Evolutionary conservation across 2,113 vertebrate genomes (phyloP), one percentile per base, ranked within the genome.

Genomic region (Oncorhynchus kisutch): DNA sequence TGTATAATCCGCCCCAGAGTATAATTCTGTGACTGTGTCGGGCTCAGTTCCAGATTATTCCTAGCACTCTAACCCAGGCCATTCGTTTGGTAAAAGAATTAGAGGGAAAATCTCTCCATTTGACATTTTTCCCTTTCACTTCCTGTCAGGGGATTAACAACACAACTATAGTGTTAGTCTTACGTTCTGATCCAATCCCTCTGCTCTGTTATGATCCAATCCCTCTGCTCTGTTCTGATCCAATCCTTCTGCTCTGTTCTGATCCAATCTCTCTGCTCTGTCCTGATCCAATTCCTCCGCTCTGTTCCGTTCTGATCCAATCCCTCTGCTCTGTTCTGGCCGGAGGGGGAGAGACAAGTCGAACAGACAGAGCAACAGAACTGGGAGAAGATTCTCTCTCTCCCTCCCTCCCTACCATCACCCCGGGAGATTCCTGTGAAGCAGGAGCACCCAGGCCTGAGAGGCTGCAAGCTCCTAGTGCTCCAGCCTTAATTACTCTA

Each of bases 11-110:
- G 59, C 51, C 4, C 57, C 22, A 0, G 78, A 86, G 88, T 81
- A 80, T 86, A 86, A 85, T 86, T 76, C 67, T 70, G 76, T 76
- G 77, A 77, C 82, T 85, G 75, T 82, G 81, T 88, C 77, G 48
- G 76, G 82, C 84, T 88, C 81, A 78, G 73, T 77, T 86, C 82
- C 76, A 88, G 88, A 86, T 91, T 87, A 91, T 59, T 84, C 76
- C 78, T 27, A 9, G 25, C 11, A 11, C 66, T 69, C 67, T 81
- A 85, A 84, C 77, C 76, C 29, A 3, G 74, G 69, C 18, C 39
- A 62, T 22, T 54, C 12, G 71, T 89, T 89, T 80, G 82, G 80
- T 83, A 86, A 85, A 77, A 81, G 87, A 89, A 88, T 88, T 87
- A 91, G 20, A 76, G 22, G 69, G 73, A 27, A 83, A 90, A 88